These are phyloP conservation scores for Drosophila mettleri DNA, from an alignment of 2,888 invertebrate species.

Conservation along the genomic window DNA sequence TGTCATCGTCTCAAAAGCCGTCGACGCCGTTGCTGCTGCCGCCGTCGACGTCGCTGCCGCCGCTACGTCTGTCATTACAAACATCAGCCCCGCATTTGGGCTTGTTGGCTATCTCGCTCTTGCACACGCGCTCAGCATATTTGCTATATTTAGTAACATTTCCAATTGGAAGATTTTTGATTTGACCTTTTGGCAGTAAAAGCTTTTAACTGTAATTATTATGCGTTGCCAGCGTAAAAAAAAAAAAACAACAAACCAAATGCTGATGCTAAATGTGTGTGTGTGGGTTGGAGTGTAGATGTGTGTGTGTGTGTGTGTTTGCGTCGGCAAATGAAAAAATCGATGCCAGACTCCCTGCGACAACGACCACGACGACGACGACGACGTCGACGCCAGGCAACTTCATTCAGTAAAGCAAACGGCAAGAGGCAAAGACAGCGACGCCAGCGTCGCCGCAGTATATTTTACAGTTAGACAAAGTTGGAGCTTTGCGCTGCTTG, in stretches of 20 bases:
- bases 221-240: constrained; percentile 47
- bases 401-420: constrained; percentile 76
- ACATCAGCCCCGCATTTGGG: constrained; percentile 37
- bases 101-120: constrained; percentile 41
- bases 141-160: constrained; percentile 74
- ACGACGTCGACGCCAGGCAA: constrained; percentile 53
- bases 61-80: constrained; percentile 69
- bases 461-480: constrained; percentile 77
- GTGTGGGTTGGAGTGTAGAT: constrained; percentile 27
- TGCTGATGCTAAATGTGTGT: constrained; percentile 20
- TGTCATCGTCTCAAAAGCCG: constrained; percentile 68
- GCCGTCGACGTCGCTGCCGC: constrained; percentile 40
- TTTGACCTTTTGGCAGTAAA: constrained; percentile 73
- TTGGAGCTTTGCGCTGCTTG: constrained; percentile 41
- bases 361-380: constrained; percentile 29
- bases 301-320: constrained; percentile 46
- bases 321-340: constrained; percentile 74
- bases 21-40: constrained; percentile 24
- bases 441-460: constrained; percentile 54
- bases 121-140: constrained; percentile 38
- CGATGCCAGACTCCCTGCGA: constrained; percentile 79
- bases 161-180: constrained; percentile 66
- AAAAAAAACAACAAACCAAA: constrained; percentile 49
- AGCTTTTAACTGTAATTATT: constrained; percentile 66
- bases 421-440: constrained; percentile 42